phyloP scores from a whole-genome alignment of 2,797 vertebrate species.

The Sebastes paucispinis region DNA sequence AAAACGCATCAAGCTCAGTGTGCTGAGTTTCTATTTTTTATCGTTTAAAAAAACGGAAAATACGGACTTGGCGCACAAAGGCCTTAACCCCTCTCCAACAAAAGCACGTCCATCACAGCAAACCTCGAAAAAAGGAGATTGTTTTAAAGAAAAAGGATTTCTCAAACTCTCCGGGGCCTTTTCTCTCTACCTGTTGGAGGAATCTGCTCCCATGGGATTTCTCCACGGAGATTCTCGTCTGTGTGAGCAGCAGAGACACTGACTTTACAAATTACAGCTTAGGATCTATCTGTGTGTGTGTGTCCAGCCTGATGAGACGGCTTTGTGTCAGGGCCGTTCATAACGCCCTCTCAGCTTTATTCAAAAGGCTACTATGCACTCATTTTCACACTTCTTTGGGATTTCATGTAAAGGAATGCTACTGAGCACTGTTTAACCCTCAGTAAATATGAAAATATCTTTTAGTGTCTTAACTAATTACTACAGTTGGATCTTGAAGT shows the following conservation, averaged over 20 bases:
- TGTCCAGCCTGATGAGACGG: background rate
- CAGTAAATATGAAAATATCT: background rate
- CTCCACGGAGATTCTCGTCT: conserved; percentile 94
- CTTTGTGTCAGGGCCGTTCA: background rate
- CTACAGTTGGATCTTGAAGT: background rate
- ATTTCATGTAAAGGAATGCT: background rate
- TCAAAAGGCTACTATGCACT: background rate
- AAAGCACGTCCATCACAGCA: conserved; percentile 57
- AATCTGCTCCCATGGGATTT: conserved; percentile 91
- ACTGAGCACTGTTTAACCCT: background rate
- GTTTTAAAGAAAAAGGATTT: conserved; percentile 32
- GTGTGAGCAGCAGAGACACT: conserved; percentile 86
- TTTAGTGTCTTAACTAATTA: background rate
- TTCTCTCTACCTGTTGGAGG: conserved; percentile 89
- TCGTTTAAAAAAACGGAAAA: background rate
- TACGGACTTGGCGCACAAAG: background rate
- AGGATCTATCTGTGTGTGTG: background rate
- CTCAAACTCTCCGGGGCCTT: conserved; percentile 75
- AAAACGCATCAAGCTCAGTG: too few relatives aligned
- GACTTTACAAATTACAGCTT: conserved; percentile 72
- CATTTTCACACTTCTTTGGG: background rate
- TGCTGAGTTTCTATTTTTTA: background rate
- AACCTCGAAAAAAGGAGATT: conserved; percentile 24
- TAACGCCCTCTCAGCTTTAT: background rate
- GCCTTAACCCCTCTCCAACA: background rate